Base-by-base conservation (phyloP, 2,113 vertebrate species). In the Tricholaema leucomelas region DNA sequence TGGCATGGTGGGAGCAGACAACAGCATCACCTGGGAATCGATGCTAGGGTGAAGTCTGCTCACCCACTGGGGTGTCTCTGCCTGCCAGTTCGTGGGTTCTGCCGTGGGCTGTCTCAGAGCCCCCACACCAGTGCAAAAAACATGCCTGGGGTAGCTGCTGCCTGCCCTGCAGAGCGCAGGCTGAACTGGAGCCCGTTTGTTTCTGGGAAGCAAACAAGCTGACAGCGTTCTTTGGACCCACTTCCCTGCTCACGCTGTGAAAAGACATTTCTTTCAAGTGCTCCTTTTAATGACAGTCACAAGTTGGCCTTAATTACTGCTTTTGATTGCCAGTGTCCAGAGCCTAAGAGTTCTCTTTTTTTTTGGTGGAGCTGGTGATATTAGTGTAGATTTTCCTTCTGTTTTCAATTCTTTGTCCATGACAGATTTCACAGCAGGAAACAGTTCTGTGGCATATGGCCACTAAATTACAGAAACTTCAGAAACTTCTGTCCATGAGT, bases 371-470 rank as follows among this genome's bases (percentile, higher is more conserved):
- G 83, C 73, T 94, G 67, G 61, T 84, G 85, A 87, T 96, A 96
- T 92, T 93, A 94, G 93, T 89, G 92, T 91, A 94, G 91, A 90
- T 95, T 95, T 93, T 91, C 91, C 95, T 96, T 95, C 96, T 96
- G 94, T 87, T 96, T 96, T 93, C 77, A 85, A 89, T 94, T 95
- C 92, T 95, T 95, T 93, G 96, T 96, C 96, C 92, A 2, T 96
- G 96, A 97, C 96, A 97, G 96, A 96, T 96, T 97, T 97, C 96
- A 96, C 96, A 97, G 96, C 95, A 96, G 96, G 96, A 95, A 96
- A 82, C 92, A 81, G 86, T 96, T 96, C 87, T 90, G 88, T 96
- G 96, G 94, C 96, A 97, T 97, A 97, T 97, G 96, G 96, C 93
- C 95, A 96, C 91, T 95, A 96, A 96, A 96, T 96, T 93, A 96